phyloP scores from a whole-genome alignment of 2,113 vertebrate species.

The Pterocles gutturalis region DNA sequence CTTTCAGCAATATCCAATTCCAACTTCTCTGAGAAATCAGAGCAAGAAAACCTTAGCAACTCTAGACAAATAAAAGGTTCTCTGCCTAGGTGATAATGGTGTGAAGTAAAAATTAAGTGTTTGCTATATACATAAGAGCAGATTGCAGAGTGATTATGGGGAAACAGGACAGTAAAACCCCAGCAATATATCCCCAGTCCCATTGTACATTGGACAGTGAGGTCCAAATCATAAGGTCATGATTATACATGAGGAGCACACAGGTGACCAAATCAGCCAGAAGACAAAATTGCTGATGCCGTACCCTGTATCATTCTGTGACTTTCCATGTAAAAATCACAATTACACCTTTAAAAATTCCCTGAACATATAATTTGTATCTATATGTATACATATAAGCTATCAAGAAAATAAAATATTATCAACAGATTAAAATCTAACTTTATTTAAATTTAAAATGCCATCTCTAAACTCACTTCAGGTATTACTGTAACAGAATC shows the following conservation, averaged over 20 bases:
- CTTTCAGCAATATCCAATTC: neutral
- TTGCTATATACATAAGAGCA: neutral
- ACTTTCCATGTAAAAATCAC: neutral
- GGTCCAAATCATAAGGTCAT: neutral
- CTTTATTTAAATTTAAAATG: neutral
- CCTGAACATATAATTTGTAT: neutral
- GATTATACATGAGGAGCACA: neutral
- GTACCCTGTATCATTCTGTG: neutral
- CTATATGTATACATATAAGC: neutral
- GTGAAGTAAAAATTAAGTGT: neutral
- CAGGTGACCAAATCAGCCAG: neutral
- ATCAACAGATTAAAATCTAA: neutral
- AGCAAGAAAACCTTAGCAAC: neutral
- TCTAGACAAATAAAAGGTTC: neutral
- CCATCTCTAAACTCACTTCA: neutral
- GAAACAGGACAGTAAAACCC: neutral
- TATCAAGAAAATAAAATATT: neutral
- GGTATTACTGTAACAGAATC: neutral
- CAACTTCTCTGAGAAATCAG: neutral
- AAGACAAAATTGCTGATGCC: neutral
- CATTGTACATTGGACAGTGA: neutral
- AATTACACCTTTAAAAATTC: neutral
- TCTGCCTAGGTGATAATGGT: neutral
- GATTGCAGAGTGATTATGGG: neutral
- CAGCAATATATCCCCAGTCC: neutral